These are phyloP conservation scores for Minunthozetes semirufus DNA, from an alignment of 2,888 invertebrate species.

Conservation along the genomic window DNA sequence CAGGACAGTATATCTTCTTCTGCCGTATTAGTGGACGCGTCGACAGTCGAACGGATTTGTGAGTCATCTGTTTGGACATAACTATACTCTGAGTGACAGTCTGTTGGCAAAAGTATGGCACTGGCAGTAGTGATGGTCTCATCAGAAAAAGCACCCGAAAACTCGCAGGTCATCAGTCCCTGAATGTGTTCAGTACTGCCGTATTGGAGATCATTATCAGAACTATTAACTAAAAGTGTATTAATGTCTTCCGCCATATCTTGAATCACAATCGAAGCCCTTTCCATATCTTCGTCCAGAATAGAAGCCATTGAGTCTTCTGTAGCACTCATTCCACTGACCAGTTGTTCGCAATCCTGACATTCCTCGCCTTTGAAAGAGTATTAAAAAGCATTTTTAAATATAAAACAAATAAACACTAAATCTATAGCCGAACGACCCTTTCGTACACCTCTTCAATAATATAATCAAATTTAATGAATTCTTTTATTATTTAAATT, in stretches of 20 bases:
- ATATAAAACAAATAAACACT: background rate
- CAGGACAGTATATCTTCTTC: conserved; percentile 38
- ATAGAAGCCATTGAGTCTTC: conserved; percentile 17
- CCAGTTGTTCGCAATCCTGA: background rate
- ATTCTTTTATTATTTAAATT: background rate
- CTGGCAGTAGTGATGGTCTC: conserved; percentile 38
- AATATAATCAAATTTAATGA: background rate
- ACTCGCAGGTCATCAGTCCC: conserved; percentile 36
- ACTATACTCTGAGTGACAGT: conserved; percentile 37
- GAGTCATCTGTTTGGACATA: conserved; percentile 33
- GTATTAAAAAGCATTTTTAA: background rate
- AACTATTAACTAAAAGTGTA: background rate
- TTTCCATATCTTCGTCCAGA: conserved; percentile 15
- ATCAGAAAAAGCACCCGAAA: conserved; percentile 37
- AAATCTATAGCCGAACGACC: background rate
- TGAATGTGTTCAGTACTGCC: conserved; percentile 38
- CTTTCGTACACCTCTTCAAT: background rate
- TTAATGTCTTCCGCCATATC: conserved; percentile 25
- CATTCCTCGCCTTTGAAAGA: background rate
- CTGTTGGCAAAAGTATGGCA: conserved; percentile 37
- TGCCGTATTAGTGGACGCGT: conserved; percentile 42
- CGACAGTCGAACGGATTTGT: conserved; percentile 38
- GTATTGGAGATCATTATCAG: conserved; percentile 37
- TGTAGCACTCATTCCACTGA: background rate
- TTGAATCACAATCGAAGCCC: conserved; percentile 20